Percentiles rank a stretch among this genome's conserved stretches.
Evolutionary conservation across 2,888 invertebrate species (phyloP).

Genomic region (Athalia circularis): DNA sequence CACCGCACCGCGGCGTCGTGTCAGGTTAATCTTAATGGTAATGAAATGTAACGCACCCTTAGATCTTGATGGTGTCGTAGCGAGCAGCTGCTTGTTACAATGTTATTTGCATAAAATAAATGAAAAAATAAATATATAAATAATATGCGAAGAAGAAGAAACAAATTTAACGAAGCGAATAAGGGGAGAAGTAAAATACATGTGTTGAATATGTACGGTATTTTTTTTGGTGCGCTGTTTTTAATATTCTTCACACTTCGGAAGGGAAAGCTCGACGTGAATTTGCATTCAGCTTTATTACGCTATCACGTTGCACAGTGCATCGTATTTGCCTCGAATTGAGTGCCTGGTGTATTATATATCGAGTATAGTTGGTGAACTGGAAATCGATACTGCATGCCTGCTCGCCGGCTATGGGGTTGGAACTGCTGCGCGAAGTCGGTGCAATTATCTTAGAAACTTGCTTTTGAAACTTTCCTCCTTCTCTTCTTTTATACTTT

Average conservation of each 20-base stretch:
- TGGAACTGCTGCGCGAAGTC: no score
- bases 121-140: neutral
- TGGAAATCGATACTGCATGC: slow-evolving; percentile 5
- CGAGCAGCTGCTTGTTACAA: neutral
- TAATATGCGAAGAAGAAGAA: neutral
- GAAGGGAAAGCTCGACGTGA: no score
- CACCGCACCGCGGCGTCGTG: neutral
- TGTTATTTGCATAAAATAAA: slow-evolving; percentile 13
- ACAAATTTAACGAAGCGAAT: neutral
- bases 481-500: neutral
- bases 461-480: neutral
- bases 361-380: neutral
- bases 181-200: no score
- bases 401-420: neutral
- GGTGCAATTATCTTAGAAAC: neutral
- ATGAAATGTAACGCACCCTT: slow-evolving; percentile 1
- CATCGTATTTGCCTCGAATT: no score
- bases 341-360: neutral
- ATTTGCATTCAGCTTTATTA: no score
- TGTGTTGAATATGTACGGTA: no score
- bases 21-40: slow-evolving; percentile 13
- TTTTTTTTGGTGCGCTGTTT: no score
- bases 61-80: neutral
- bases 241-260: no score
- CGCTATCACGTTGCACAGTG: no score